Base-by-base conservation (phyloP, 2,888 invertebrate genomes). In the Amphipoea oculea region DNA sequence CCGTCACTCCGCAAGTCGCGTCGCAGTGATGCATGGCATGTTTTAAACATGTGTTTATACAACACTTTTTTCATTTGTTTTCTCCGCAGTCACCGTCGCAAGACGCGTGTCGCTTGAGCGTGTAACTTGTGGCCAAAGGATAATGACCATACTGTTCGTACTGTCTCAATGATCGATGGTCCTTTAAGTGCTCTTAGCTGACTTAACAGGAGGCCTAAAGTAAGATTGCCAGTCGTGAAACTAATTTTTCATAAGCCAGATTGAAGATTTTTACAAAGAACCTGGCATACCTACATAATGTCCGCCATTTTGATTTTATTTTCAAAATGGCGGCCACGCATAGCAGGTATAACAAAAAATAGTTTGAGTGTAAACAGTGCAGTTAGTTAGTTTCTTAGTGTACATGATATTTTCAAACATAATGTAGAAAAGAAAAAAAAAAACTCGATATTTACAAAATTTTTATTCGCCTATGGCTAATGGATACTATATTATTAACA, bases 111-210 rank as follows among this genome's bases (percentile, higher is more conserved):
- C 29, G 29, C 29, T 29, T 29, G 29, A 12, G 40, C 20, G 20
- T 23, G 12, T 20, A 36, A 12, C 36, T 65, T 20, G 20, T 65
- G 12, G 11, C 4, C 40, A n/a, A 42, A n/a, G 4, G 14, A 23
- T 83, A 72, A 66, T 72, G 74, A 45, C 29, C 40, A 9, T 3
- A 54, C 54, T 29, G 29, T 29, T 48, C 36, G 14, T 2, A 2
- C 23, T 42, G 29, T 77, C 14, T 76, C 45, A 68, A 29, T 81
- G 69, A 69, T 72, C 29, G 40, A 12, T 73, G 3, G 45, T 40
- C n/a, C 63, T 42, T 57, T 36, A 29, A 60, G 66, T 48, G 45
- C 11, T 57, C 14, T n/a, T 63, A 36, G 12, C 0, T 17, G 29
- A 51, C 14, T 57, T 73, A 75, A 71, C 11, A 23, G 14, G 2